Percentiles rank a stretch among this genome's conserved stretches.
phyloP scores from a whole-genome alignment of 2,888 invertebrate genomes.

The Cenopis cana region DNA sequence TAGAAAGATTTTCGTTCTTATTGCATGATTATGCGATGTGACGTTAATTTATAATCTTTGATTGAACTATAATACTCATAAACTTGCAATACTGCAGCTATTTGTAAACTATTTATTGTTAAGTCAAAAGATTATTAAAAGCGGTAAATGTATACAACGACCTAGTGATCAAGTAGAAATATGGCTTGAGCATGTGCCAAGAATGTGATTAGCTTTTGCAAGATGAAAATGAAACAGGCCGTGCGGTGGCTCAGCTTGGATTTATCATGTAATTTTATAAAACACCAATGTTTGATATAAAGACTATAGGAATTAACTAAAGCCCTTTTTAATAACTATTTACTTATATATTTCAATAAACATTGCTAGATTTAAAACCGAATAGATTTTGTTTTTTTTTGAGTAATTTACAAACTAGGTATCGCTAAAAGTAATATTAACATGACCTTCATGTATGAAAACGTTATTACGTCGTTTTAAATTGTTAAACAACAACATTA shows the following conservation, averaged over 20 bases:
- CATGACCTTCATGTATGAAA: no score
- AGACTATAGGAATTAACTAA: no score
- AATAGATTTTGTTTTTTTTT: no score
- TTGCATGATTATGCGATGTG: background rate
- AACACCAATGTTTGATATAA: background rate
- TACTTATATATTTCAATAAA: no score
- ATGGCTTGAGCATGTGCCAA: slow-evolving; percentile 43
- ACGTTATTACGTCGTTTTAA: no score
- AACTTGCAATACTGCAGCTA: background rate
- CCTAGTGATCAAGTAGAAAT: slow-evolving; percentile 33
- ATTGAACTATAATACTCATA: background rate
- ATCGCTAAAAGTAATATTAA: no score
- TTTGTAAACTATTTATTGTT: background rate
- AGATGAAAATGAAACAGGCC: slow-evolving; percentile 29
- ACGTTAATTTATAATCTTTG: background rate
- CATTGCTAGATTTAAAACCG: no score
- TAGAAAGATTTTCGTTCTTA: background rate
- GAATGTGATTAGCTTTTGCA: slow-evolving; percentile 42
- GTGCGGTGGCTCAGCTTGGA: no score
- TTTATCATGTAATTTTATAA: background rate
- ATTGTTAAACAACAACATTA: no score
- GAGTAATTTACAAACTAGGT: no score
- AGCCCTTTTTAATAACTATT: no score
- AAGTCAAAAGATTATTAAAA: slow-evolving; percentile 3
- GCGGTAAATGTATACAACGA: slow-evolving; percentile 30